Evolutionary conservation across 2,113 vertebrate genomes (phyloP).

Genomic region (Pao palembangensis): DNA sequence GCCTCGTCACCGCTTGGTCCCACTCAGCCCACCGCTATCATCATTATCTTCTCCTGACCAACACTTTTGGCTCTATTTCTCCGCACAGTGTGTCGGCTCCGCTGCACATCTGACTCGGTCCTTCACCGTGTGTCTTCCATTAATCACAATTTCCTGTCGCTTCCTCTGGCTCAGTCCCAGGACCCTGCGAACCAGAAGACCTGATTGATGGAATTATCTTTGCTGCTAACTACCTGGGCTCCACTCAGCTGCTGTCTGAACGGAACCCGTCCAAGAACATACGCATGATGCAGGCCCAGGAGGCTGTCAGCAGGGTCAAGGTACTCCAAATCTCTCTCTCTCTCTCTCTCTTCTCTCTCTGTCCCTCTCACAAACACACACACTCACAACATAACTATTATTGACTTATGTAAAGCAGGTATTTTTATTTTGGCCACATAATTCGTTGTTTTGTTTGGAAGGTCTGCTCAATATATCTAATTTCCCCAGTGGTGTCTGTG

Average conservation of each 20-base stretch:
- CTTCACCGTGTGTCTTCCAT: slow-evolving; percentile 5
- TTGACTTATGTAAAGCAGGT: too few relatives aligned
- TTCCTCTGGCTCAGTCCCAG: slow-evolving; percentile 82
- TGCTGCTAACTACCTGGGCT: slow-evolving; percentile 97
- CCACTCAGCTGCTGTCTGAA: slow-evolving; percentile 96
- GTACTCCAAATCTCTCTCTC: slow-evolving; percentile 65
- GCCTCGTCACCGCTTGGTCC: slow-evolving; percentile 37
- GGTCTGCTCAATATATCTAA: not conserved
- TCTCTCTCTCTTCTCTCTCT: slow-evolving; percentile 6
- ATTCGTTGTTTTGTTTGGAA: too few relatives aligned
- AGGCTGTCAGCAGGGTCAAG: slow-evolving; percentile 97
- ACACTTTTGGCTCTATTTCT: slow-evolving; percentile 40
- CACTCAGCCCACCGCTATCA: slow-evolving; percentile 30
- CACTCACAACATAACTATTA: not conserved
- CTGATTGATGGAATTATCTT: slow-evolving; percentile 99
- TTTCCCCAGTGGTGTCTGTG: too few relatives aligned
- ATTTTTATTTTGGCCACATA: too few relatives aligned
- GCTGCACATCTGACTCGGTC: slow-evolving; percentile 4
- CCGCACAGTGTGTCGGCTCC: slow-evolving; percentile 7
- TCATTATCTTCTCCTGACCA: slow-evolving; percentile 33
- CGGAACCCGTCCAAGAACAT: slow-evolving; percentile 98
- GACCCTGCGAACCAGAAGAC: slow-evolving; percentile 96
- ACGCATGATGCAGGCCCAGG: slow-evolving; percentile 98
- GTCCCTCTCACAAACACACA: not conserved
- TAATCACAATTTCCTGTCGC: slow-evolving; percentile 34